Percentiles rank a stretch among this genome's conserved stretches.
Conservation (phyloP, 2,113 vertebrate genomes). For the Ginglymostoma cirratum region DNA sequence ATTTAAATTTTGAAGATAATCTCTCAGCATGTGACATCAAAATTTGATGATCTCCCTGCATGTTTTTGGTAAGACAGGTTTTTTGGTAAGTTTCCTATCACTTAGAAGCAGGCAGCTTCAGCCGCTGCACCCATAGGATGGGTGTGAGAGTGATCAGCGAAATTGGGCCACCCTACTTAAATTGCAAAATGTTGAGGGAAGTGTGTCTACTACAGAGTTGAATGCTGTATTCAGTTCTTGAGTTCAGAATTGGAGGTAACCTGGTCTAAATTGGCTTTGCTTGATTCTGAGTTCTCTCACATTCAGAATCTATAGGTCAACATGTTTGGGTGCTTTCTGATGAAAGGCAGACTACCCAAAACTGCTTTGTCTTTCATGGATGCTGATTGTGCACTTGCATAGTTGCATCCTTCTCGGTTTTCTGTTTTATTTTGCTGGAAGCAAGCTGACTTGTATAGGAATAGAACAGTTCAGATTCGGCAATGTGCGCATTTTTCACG, state of each 20-base stretch:
- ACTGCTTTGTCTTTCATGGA: neutral
- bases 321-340: neutral
- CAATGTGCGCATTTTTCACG: neutral
- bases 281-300: neutral
- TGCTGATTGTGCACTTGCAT: neutral
- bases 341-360: neutral
- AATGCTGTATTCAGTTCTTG: neutral
- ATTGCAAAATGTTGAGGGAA: neutral
- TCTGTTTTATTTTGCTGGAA: neutral
- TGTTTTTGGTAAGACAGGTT: neutral
- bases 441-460: neutral
- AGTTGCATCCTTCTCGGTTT: neutral
- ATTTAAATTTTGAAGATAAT: neutral
- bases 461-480: neutral
- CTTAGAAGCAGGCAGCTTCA: neutral
- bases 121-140: neutral
- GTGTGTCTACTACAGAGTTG: neutral
- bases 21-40: too few relatives aligned
- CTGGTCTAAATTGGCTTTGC: neutral
- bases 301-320: neutral
- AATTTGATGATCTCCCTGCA: neutral
- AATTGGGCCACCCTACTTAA: neutral
- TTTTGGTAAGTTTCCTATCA: too few relatives aligned
- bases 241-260: neutral
- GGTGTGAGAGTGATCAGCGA: neutral